phyloP scores from a whole-genome alignment of 2,797 vertebrate species.

The Okamejei kenojei region DNA sequence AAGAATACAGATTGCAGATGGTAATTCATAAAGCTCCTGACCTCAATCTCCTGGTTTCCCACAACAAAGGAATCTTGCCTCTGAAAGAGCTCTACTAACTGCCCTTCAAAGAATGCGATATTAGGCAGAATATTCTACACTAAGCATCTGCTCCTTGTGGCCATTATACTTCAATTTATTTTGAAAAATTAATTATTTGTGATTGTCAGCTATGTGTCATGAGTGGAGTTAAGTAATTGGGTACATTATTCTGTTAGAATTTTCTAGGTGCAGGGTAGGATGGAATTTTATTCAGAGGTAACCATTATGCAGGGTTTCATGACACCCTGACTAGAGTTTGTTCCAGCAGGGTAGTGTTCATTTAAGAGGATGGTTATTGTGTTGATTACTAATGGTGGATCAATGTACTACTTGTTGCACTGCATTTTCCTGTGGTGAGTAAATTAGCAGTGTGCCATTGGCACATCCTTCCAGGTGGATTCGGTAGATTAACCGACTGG shows the following conservation, averaged over 20 bases:
- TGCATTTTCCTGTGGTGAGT: not conserved
- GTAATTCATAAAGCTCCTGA: not conserved
- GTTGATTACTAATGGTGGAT: not conserved
- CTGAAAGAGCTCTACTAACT: not conserved
- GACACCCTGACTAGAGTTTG: too few relatives aligned
- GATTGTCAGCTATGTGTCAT: not conserved
- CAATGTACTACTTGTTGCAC: not conserved
- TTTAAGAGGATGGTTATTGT: not conserved
- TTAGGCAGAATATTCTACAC: too few relatives aligned
- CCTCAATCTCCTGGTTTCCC: not conserved
- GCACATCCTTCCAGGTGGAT: not conserved
- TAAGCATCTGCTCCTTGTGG: not conserved
- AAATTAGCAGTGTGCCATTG: not conserved
- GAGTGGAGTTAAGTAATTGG: not conserved
- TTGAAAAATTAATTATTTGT: not conserved
- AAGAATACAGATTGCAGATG: not conserved
- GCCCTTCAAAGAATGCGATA: not conserved
- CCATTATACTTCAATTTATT: not conserved
- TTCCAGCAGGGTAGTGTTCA: not conserved
- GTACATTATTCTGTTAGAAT: not conserved
- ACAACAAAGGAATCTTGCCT: not conserved
- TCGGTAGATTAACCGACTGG: not conserved
- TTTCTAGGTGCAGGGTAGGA: not conserved
- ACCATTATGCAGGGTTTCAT: too few relatives aligned
- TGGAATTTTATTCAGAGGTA: not conserved